Evolutionary conservation across 1,140 invertebrate genomes (phyloP).

Genomic region (Eueides isabella): DNA sequence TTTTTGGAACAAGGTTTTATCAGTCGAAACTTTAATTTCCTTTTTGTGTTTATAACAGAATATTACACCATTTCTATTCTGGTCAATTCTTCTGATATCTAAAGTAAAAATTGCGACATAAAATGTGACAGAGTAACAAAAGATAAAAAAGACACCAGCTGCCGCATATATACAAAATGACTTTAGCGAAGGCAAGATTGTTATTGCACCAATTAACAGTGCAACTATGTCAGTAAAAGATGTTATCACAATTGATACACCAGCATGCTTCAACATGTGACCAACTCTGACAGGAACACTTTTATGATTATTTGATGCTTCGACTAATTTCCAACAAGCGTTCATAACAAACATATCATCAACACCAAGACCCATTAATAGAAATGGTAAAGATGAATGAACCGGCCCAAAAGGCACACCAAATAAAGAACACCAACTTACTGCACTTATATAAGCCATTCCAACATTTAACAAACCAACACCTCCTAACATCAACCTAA

Average conservation of each 20-base stretch:
- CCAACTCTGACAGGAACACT: slow-evolving; percentile 85
- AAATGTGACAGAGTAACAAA: slow-evolving; percentile 89
- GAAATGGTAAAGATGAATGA: slow-evolving; percentile 91
- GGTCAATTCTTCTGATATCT: slow-evolving; percentile 85
- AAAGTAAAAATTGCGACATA: slow-evolving; percentile 90
- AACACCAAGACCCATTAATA: slow-evolving; percentile 90
- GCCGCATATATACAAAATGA: slow-evolving; percentile 91
- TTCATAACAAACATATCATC: slow-evolving; percentile 93
- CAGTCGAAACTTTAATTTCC: slow-evolving; percentile 66
- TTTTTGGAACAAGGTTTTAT: slow-evolving; percentile 77
- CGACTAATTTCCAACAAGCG: slow-evolving; percentile 86
- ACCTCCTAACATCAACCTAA: slow-evolving; percentile 85
- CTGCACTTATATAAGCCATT: slow-evolving; percentile 89
- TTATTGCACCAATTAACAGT: slow-evolving; percentile 88
- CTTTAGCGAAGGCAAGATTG: slow-evolving; percentile 88
- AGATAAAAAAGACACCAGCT: slow-evolving; percentile 87
- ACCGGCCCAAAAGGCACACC: slow-evolving; percentile 91
- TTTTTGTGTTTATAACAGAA: slow-evolving; percentile 86
- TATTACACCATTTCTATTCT: slow-evolving; percentile 85
- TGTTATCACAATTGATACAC: slow-evolving; percentile 92
- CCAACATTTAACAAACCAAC: slow-evolving; percentile 88
- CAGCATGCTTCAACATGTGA: slow-evolving; percentile 89
- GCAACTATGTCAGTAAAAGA: slow-evolving; percentile 92
- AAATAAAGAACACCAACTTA: slow-evolving; percentile 88
- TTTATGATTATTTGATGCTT: slow-evolving; percentile 76